Evolutionary conservation across 2,888 invertebrate genomes (phyloP), one percentile per base, ranked within the genome.

Genomic region (Hoplodrina blanda): DNA sequence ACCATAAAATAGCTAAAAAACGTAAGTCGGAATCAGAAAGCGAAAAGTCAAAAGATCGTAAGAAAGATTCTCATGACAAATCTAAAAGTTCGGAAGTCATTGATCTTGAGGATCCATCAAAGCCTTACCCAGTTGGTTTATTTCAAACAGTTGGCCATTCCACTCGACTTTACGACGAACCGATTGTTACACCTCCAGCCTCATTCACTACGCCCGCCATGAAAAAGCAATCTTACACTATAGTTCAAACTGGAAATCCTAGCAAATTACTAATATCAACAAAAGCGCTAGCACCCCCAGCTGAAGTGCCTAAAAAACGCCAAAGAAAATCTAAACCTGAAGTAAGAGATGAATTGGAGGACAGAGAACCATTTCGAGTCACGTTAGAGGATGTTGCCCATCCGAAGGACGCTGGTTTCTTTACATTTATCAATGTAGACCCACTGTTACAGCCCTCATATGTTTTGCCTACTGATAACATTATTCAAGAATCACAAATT

Each of bases 391-490:
- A 92, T 37, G 69, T 88, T 2, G 72, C 87, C 0, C 92, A 85
- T 33, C 82, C 90, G 0, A 91, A 92, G 83, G 91, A 94, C 72
- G 25, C 90, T 0, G 91, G 89, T 2, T 92, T 93, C 75, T 96
- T 96, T 73, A 94, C 95, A 20, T 96, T 96, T 63, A 92, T 96
- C 5, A 96, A 95, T 82, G 92, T 96, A 5, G 96, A 96, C 84
- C 95, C 96, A 1, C 83, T 94, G 52, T 73, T 94, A 7, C 93
- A 94, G 71, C 94, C 96, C 0, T 93, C 94, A 0, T 96, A 95
- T 76, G 95, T 95, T 44, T 80, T 96, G 25, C 95, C 96, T 0
- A 95, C 94, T 0, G 87, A 92, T 80, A 95, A 91, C 76, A 94
- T 94, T 13, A 94, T 96, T 49, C 96, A 95, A 82, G 96, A 96